Evolutionary conservation across 2,888 invertebrate genomes (phyloP).

Genomic region (Cryptosula pallasiana): DNA sequence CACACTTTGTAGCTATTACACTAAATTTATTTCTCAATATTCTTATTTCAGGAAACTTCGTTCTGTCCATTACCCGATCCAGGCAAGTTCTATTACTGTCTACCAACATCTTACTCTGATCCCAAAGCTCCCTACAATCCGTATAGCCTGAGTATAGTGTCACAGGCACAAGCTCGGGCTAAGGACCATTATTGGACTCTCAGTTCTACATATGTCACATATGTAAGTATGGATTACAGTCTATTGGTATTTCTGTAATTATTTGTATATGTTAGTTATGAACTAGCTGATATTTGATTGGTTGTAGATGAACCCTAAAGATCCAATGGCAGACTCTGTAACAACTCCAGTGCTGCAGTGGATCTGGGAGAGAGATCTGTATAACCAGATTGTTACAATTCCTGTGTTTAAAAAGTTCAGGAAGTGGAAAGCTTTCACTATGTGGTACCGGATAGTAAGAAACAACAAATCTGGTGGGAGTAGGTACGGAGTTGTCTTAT

Average conservation of each 20-base stretch:
- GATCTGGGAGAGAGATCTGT: constrained; percentile 49
- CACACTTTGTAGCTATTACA: too few species aligned
- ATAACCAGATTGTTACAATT: constrained; percentile 39
- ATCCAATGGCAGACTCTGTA: constrained; percentile 33
- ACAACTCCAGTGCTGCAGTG: constrained; percentile 45
- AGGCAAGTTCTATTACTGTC: constrained; percentile 49
- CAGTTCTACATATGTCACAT: constrained; percentile 46
- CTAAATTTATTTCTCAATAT: too few species aligned
- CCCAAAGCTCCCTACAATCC: constrained; percentile 43
- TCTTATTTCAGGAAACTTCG: constrained; percentile 33
- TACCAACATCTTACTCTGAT: constrained; percentile 38
- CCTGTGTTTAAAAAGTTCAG: constrained; percentile 47
- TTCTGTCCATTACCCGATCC: constrained; percentile 37
- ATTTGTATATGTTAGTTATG: too few species aligned
- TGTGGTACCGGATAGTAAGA: constrained; percentile 43
- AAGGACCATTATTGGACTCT: constrained; percentile 43
- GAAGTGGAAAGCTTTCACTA: constrained; percentile 44
- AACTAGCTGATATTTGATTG: too few species aligned
- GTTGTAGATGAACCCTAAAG: constrained; percentile 32
- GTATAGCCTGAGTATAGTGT: constrained; percentile 47
- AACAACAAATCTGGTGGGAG: constrained; percentile 39
- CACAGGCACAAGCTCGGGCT: constrained; percentile 21
- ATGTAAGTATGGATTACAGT: constrained; percentile 33
- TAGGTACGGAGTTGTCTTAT: constrained; percentile 34
- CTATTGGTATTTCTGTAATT: too few species aligned